Evolutionary conservation across 2,797 vertebrate genomes (phyloP).

Genomic region (Hydrocynus forskahlii): DNA sequence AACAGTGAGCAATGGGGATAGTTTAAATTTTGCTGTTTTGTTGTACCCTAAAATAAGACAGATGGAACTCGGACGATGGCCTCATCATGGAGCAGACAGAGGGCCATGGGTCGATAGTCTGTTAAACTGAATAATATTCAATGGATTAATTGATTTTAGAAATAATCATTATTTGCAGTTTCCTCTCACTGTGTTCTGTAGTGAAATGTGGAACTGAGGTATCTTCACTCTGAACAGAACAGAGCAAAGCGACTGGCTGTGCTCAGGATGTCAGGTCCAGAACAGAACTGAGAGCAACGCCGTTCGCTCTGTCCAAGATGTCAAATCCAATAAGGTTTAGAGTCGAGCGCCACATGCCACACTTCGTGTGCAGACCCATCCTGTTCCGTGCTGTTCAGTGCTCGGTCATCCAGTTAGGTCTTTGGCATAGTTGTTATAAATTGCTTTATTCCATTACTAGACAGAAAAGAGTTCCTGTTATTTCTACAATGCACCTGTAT

Average conservation of each 20-base stretch:
- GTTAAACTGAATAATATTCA: neutral
- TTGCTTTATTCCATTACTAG: neutral
- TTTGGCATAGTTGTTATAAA: neutral
- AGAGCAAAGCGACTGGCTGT: neutral
- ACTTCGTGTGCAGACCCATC: neutral
- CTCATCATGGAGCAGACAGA: no score
- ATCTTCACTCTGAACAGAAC: neutral
- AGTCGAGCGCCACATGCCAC: conserved; percentile 8
- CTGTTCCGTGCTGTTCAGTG: conserved; percentile 2
- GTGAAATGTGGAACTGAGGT: neutral
- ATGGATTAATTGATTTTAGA: neutral
- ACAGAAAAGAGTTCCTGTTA: no score
- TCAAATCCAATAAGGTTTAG: conserved; percentile 3
- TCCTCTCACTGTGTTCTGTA: neutral
- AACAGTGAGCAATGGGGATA: neutral
- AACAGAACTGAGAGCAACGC: neutral
- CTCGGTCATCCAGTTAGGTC: neutral
- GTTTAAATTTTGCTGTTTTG: neutral
- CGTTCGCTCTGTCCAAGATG: neutral
- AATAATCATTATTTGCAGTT: neutral
- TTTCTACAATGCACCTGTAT: no score
- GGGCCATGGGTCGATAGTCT: no score
- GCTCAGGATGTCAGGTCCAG: neutral
- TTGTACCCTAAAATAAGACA: neutral
- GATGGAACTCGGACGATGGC: no score